Percentiles rank a stretch among this genome's conserved stretches.
Conservation (phyloP, 2,888 invertebrate genomes). For the Mechanitis messenoides region DNA sequence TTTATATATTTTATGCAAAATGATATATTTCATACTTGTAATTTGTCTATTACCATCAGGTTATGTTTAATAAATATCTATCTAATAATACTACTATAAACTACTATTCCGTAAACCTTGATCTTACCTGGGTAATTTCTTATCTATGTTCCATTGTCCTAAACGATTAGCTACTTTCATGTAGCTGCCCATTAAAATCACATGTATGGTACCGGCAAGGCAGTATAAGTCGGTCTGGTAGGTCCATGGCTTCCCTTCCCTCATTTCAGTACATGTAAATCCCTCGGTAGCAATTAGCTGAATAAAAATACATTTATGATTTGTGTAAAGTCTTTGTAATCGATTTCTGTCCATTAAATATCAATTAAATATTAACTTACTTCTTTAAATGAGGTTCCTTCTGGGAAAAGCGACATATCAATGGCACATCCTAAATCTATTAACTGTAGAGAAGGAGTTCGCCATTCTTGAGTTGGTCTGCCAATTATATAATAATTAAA, state of each 20-base stretch:
- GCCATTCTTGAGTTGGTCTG: conserved; percentile 79
- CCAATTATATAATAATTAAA: conserved; percentile 30
- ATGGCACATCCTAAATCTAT: conserved; percentile 97
- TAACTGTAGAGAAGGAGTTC: conserved; percentile 83
- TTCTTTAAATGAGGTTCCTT: conserved; percentile 84
- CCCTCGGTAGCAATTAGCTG: conserved; percentile 85
- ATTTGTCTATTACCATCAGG: too few relatives aligned
- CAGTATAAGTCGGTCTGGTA: conserved; percentile 96
- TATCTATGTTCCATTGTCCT: conserved; percentile 81
- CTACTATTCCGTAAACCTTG: neutral
- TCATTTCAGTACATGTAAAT: conserved; percentile 93
- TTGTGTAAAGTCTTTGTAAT: too few relatives aligned
- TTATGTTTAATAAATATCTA: too few relatives aligned
- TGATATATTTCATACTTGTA: too few relatives aligned
- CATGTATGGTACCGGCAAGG: conserved; percentile 90
- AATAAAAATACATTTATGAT: conserved; percentile 15
- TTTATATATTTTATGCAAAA: too few relatives aligned
- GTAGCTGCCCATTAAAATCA: conserved; percentile 91
- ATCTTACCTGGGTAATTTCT: conserved; percentile 81
- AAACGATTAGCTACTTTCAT: conserved; percentile 85
- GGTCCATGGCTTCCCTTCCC: conserved; percentile 92
- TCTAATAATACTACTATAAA: neutral
- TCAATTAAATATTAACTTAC: conserved; percentile 37
- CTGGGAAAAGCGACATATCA: conserved; percentile 90
- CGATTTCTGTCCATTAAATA: too few relatives aligned